phyloP scores from a whole-genome alignment of 2,797 vertebrate genomes.

The Denticeps clupeoides region DNA sequence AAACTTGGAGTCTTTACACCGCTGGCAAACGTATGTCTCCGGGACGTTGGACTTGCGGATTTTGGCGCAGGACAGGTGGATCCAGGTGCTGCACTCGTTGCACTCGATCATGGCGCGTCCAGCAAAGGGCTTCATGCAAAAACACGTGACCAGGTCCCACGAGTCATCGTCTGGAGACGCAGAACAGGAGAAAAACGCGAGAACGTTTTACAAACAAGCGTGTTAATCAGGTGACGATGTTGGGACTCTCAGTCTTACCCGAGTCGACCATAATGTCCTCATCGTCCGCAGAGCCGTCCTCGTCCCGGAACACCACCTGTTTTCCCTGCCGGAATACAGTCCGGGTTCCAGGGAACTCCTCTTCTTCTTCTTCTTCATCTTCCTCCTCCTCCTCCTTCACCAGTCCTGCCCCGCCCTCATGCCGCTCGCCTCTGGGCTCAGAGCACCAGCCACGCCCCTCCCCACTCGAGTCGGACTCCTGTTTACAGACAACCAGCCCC shows the following conservation, averaged over 20 bases:
- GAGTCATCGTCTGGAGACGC: conserved; percentile 79
- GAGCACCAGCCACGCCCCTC: too few relatives aligned
- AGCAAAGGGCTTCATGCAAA: conserved; percentile 95
- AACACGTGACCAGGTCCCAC: conserved; percentile 95
- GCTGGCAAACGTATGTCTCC: conserved; percentile 90
- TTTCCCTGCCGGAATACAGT: conserved; percentile 91
- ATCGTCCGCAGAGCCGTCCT: conserved; percentile 83
- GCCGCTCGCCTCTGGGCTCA: conserved; percentile 45
- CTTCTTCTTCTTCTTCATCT: too few relatives aligned
- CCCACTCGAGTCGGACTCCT: conserved; percentile 53
- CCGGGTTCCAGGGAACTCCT: conserved; percentile 63
- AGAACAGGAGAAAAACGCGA: background rate
- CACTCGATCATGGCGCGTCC: conserved; percentile 97
- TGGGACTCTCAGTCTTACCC: conserved; percentile 63
- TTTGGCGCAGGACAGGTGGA: conserved; percentile 94
- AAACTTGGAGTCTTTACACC: conserved; percentile 80
- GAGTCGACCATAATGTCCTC: conserved; percentile 99
- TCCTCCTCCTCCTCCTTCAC: conserved; percentile 55
- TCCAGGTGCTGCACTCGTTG: conserved; percentile 89
- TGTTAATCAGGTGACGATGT: too few relatives aligned
- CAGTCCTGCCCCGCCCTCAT: conserved; percentile 48
- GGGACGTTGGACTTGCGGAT: conserved; percentile 95
- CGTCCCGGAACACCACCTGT: conserved; percentile 92
- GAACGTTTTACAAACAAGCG: too few relatives aligned
- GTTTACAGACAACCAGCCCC: conserved; percentile 45